A percentile compares a stretch with the other conserved stretches of the same genome.
phyloP scores from a whole-genome alignment of 92 coral and sea anemone species.

The Desmophyllum pertusum region DNA sequence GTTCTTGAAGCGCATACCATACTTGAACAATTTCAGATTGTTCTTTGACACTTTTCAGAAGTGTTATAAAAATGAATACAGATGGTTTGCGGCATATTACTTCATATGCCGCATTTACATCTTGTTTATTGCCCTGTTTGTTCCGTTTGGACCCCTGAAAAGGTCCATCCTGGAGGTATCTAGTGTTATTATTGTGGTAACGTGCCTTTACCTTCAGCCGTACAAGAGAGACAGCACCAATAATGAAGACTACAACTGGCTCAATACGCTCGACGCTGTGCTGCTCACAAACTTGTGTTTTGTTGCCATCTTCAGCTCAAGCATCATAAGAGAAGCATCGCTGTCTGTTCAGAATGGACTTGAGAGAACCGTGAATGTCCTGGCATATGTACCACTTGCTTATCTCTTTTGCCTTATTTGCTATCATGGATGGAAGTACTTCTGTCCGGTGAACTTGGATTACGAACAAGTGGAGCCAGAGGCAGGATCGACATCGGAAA shows the following conservation, averaged over 20 bases:
- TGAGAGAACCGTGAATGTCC: conserved; percentile 42
- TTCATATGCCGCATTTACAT: conserved; percentile 84
- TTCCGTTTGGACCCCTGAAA: conserved; percentile 72
- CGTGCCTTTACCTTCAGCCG: conserved; percentile 76
- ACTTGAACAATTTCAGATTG: conserved; percentile 64
- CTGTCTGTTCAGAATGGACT: conserved; percentile 30
- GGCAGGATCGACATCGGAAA: not conserved
- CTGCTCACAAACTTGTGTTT: conserved; percentile 79
- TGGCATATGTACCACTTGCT: conserved; percentile 78
- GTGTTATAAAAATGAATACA: conserved; percentile 70
- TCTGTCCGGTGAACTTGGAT: conserved; percentile 18
- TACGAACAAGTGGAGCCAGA: conserved; percentile 8
- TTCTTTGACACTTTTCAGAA: conserved; percentile 89
- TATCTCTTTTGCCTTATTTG: conserved; percentile 55
- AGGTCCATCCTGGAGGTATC: conserved; percentile 78
- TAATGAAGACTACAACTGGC: conserved; percentile 61
- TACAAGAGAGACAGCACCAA: conserved; percentile 39
- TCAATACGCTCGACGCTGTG: conserved; percentile 85
- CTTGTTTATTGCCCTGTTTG: conserved; percentile 62
- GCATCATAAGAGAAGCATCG: conserved; percentile 54
- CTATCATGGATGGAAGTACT: conserved; percentile 29
- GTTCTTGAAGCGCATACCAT: conserved; percentile 65
- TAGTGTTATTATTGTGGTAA: conserved; percentile 66
- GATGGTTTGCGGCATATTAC: conserved; percentile 97
- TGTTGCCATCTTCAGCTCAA: conserved; percentile 71